These are phyloP conservation scores for Montipora capitata DNA, from an alignment of 92 coral and sea anemone genomes.

Conservation along the genomic window DNA sequence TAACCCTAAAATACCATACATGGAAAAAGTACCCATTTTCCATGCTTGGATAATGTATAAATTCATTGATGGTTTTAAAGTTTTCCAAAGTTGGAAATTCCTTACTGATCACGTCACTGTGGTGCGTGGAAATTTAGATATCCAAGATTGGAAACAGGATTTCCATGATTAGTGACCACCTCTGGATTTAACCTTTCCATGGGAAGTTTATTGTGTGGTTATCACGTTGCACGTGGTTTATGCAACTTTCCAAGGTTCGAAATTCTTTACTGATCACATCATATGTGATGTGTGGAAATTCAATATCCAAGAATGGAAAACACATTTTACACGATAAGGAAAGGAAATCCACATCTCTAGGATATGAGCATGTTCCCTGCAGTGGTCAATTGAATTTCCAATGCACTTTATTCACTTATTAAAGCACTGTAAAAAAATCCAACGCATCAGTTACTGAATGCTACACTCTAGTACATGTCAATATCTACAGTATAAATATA, in stretches of 20 bases:
- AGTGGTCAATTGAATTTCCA: neutral
- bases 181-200: conserved; percentile 12
- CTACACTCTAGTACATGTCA: neutral
- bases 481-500: neutral
- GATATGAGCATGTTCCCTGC: too few species aligned
- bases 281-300: neutral
- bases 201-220: neutral
- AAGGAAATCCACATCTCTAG: neutral
- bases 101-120: neutral
- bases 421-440: too few species aligned
- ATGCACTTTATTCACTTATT: too few species aligned
- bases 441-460: too few species aligned
- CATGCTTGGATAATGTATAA: conserved; percentile 38
- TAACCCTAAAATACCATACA: conserved; percentile 28
- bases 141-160: neutral
- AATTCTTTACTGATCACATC: neutral
- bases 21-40: conserved; percentile 59
- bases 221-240: neutral
- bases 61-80: conserved; percentile 33
- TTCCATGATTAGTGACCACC: neutral
- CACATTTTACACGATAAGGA: neutral
- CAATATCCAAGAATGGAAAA: neutral
- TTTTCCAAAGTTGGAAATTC: conserved; percentile 47
- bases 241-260: neutral
- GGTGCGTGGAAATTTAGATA: neutral